Evolutionary conservation across 2,113 vertebrate genomes (phyloP).

Genomic region (Centrocercus urophasianus): DNA sequence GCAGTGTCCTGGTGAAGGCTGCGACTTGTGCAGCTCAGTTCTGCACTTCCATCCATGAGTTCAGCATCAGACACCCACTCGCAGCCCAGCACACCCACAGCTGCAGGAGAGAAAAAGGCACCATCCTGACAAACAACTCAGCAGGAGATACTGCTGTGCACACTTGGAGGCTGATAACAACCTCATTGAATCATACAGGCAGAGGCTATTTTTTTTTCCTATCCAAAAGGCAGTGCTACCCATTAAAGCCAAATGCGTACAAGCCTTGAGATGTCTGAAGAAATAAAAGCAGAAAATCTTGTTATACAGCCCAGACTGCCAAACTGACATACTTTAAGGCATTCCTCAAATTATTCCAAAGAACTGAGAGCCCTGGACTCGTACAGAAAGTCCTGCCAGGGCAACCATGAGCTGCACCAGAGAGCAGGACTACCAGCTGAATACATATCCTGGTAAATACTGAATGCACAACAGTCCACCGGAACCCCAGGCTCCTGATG

Average conservation of each 20-base stretch:
- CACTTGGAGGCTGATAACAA: not conserved
- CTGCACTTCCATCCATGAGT: not conserved
- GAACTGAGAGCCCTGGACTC: not conserved
- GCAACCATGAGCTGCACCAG: accelerated
- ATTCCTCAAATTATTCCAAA: not conserved
- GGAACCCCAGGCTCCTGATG: not conserved
- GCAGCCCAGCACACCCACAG: not conserved
- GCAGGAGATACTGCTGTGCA: not conserved
- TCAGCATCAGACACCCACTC: not conserved
- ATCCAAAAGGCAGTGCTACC: not conserved
- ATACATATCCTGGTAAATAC: not conserved
- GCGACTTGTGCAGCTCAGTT: not conserved
- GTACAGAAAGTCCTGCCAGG: not conserved
- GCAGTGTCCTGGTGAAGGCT: not conserved
- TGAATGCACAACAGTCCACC: not conserved
- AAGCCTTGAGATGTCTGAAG: not conserved
- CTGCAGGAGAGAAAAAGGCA: not conserved
- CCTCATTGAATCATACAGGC: not conserved
- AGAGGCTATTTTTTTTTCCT: not conserved
- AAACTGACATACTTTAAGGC: not conserved
- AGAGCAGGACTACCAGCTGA: not conserved
- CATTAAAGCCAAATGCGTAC: not conserved
- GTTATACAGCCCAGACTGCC: not conserved
- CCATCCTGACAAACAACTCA: not conserved
- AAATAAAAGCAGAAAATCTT: not conserved